These are phyloP conservation scores for Nannoperca australis DNA, from an alignment of 2,797 vertebrate species.

Conservation along the genomic window DNA sequence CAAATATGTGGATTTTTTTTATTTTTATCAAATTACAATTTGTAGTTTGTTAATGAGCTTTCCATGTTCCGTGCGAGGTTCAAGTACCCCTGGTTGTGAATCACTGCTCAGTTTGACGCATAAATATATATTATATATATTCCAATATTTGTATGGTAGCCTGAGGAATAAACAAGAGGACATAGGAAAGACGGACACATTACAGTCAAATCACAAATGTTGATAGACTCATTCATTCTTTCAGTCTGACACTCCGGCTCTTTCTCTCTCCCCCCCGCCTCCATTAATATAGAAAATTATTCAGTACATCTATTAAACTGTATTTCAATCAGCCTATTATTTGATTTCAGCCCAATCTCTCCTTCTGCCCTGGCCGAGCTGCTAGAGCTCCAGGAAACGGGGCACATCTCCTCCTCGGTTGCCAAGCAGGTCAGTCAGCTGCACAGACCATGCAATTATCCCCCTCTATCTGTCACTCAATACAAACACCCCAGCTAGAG, in stretches of 20 bases:
- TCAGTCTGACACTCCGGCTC: slow-evolving; percentile 16
- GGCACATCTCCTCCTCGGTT: slow-evolving; percentile 89
- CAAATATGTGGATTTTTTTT: neutral
- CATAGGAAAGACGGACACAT: slow-evolving; percentile 41
- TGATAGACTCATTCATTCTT: slow-evolving; percentile 31
- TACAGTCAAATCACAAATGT: slow-evolving; percentile 34
- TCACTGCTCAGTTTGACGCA: neutral
- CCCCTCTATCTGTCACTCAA: slow-evolving; percentile 27
- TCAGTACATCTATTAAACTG: slow-evolving; percentile 43
- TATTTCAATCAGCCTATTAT: slow-evolving; percentile 54
- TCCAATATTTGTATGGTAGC: slow-evolving; percentile 36
- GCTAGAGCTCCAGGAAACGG: slow-evolving; percentile 90
- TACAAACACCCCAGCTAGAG: neutral
- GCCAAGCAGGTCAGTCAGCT: slow-evolving; percentile 89
- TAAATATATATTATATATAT: slow-evolving; percentile 19
- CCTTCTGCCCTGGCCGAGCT: slow-evolving; percentile 89
- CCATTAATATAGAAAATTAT: slow-evolving; percentile 42
- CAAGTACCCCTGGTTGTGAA: neutral
- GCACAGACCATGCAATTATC: slow-evolving; percentile 42
- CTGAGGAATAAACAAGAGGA: slow-evolving; percentile 54
- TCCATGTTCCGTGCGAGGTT: neutral
- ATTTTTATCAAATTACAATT: neutral
- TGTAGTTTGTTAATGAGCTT: neutral
- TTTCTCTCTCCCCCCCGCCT: slow-evolving; percentile 12
- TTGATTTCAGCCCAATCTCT: slow-evolving; percentile 87